Evolutionary conservation across 2,888 invertebrate species (phyloP), one percentile per base, ranked within the genome.

Genomic region (Ornithoptera alexandrae): DNA sequence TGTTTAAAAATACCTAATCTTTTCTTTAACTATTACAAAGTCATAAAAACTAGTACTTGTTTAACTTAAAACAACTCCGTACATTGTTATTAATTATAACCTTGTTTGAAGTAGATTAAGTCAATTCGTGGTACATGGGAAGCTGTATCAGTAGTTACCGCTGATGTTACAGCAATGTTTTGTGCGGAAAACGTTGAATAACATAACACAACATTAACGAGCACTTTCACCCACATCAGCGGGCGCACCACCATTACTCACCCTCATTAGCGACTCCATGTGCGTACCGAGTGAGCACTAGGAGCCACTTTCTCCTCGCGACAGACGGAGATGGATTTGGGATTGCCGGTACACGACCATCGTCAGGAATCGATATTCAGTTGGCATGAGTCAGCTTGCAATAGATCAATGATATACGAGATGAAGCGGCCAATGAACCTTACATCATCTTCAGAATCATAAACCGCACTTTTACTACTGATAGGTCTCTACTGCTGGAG

Each of bases 261-360:
- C 75, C 79, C 82, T 88, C 86, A 89, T 89, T 88, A 87, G 84
- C 81, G 78, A 84, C 75, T 79, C 77, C 73, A 67, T 72, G 62
- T 67, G 70, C 73, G 74, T 72, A 67, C 66, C 75, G 75, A 75
- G 80, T 84, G 79, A 80, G 74, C 78, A 87, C 81, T 78, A 62
- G 71, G 75, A 64, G 71, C 67, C 74, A 78, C 80, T 80, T 81
- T 83, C 82, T 77, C 77, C 74, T 70, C 65, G 72, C 46, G 79
- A 74, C 72, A 72, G 79, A 85, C 76, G 76, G 79, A 76, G 84
- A 86, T 53, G 67, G 74, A 68, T 69, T 71, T 60, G 70, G 68
- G 59, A 65, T 58, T 59, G 63, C 57, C 50, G 68, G 74, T 72
- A 58, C 67, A 64, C 60, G 61, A 53, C 61, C 60, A 70, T 78